Base-by-base conservation (phyloP, 2,888 invertebrate genomes). In the Polietes domitor region DNA sequence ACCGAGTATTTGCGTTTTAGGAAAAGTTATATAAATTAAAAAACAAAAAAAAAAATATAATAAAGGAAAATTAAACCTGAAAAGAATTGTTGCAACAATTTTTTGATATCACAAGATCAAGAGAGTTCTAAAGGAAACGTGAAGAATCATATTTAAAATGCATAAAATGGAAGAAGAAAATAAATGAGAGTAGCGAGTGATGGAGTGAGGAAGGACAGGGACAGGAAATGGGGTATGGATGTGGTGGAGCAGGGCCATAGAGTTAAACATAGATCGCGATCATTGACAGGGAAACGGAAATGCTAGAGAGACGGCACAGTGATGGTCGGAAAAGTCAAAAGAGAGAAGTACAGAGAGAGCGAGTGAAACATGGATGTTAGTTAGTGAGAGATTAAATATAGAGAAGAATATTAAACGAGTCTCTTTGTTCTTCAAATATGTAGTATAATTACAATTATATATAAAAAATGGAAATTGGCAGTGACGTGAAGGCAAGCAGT, bases 61-160 rank as follows among this genome's bases (percentile, higher is more conserved):
- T 77, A 71, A 84, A 84, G 84, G 81, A 83, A 85, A 85, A 79
- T 80, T 85, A 83, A 83, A 85, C 85, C 86, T 86, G 86, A 86
- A 85, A 85, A 84, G 81, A 86, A 85, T 87, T 86, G 82, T 86
- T 85, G 87, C 87, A 87, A 87, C 87, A 87, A 85, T 86, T 87
- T 87, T 77, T 79, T 82, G 88, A 87, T 87, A 87, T 87, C 87
- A 87, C 87, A 89, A 89, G 88, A 87, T 86, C 76, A 84, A 79
- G 73, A 76, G 43, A 88, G 87, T 83, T 84, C 73, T 74, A 86
- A 78, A 83, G 41, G 75, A 84, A 80, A 72, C 47, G 76, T 63
- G 41, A 79, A 65, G 80, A 83, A 80, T 61, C 65, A 50, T 74
- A 83, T 77, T 65, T 70, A 79, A 79, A 82, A 53, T 71, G 58